Conservation (phyloP, 2,113 vertebrate genomes). For the Clarias gariepinus region DNA sequence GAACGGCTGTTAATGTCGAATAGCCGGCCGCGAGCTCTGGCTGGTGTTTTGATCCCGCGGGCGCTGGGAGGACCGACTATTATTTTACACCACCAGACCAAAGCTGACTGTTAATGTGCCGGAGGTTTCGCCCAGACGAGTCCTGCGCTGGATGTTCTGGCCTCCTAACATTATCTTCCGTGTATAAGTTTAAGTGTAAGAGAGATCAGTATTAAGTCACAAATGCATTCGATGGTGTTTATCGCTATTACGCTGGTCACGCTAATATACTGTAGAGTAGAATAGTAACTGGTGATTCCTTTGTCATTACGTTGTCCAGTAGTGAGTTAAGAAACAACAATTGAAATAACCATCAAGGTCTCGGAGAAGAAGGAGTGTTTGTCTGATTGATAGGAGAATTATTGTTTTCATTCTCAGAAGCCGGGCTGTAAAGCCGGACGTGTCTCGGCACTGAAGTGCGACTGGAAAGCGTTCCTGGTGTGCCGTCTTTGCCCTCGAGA, state of each 20-base stretch:
- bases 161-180: slow-evolving; percentile 69
- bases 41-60: slow-evolving; percentile 15
- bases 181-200: slow-evolving; percentile 66
- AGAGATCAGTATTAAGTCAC: slow-evolving; percentile 72
- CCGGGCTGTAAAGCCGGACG: slow-evolving; percentile 52
- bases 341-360: slow-evolving; percentile 47
- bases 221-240: slow-evolving; percentile 68
- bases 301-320: background rate
- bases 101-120: slow-evolving; percentile 25
- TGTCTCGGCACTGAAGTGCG: slow-evolving; percentile 42
- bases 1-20: slow-evolving; percentile 41
- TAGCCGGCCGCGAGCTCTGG: slow-evolving; percentile 19
- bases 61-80: slow-evolving; percentile 20
- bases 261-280: slow-evolving; percentile 56
- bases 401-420: slow-evolving; percentile 56
- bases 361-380: background rate
- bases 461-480: slow-evolving; percentile 60
- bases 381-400: slow-evolving; percentile 53
- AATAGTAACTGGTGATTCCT: slow-evolving; percentile 67
- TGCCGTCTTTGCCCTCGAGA: slow-evolving; percentile 54
- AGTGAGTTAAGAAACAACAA: slow-evolving; percentile 6
- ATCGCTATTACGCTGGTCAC: slow-evolving; percentile 62
- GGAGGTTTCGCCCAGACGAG: slow-evolving; percentile 61
- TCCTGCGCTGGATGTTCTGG: slow-evolving; percentile 60
- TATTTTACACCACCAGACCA: slow-evolving; percentile 12